Percentiles rank a stretch among this genome's conserved stretches.
These are phyloP conservation scores for Epizoanthus stellaris DNA, from an alignment of 92 coral and sea anemone species.

Conservation along the genomic window DNA sequence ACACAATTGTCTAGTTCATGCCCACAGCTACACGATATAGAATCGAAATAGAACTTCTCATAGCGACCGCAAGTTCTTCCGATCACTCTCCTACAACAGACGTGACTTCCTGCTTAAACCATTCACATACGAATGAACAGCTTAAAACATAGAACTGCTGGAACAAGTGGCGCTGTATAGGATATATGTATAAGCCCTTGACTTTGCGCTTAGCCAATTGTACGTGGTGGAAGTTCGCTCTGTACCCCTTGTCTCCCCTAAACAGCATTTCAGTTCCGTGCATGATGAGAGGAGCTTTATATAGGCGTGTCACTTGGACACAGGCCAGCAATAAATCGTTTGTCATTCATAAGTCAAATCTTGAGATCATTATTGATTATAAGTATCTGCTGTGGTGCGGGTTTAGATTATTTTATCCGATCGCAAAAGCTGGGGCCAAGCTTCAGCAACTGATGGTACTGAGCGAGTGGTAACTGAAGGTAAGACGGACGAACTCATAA, in stretches of 20 bases:
- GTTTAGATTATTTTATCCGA: background rate
- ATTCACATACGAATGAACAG: conserved; percentile 8
- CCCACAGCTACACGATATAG: too few species aligned
- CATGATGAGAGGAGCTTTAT: conserved; percentile 6
- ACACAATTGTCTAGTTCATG: too few species aligned
- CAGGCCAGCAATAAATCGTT: conserved; percentile 30
- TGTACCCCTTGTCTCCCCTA: background rate
- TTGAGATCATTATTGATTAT: background rate
- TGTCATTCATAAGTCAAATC: conserved; percentile 15
- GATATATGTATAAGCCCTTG: background rate
- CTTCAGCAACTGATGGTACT: too few species aligned
- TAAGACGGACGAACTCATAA: too few species aligned
- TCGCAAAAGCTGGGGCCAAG: background rate
- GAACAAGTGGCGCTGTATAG: conserved; percentile 15
- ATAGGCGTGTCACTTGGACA: conserved; percentile 35
- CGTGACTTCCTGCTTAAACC: conserved; percentile 30
- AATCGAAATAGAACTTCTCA: too few species aligned
- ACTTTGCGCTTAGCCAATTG: background rate
- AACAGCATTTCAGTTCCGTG: background rate
- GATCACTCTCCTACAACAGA: too few species aligned
- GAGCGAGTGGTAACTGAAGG: too few species aligned
- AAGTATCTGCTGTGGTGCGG: background rate
- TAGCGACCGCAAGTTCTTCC: too few species aligned
- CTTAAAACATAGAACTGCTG: too few species aligned
- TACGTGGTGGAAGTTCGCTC: background rate